Conservation (phyloP, 2,797 vertebrate genomes). For the Pyrocephalus nanus region DNA sequence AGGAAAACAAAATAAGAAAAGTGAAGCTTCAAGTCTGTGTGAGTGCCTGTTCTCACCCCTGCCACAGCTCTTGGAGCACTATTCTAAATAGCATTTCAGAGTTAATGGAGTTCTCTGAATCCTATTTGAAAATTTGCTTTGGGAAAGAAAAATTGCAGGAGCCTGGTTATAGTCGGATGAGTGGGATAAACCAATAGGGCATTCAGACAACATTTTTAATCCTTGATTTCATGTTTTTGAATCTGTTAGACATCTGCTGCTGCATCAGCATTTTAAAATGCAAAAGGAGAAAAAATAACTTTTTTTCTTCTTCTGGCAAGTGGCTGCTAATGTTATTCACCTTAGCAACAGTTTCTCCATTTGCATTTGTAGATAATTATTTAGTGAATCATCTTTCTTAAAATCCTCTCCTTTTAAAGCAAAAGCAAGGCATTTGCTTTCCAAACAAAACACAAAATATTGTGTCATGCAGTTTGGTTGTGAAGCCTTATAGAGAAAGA, state of each 20-base stretch:
- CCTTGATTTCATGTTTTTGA: slow-evolving; percentile 5
- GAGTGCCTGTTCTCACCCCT: neutral
- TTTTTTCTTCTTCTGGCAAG: neutral
- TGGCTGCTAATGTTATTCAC: neutral
- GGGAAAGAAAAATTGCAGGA: slow-evolving; percentile 15
- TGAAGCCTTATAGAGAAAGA: neutral
- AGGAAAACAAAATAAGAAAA: slow-evolving; percentile 15
- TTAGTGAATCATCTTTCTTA: neutral
- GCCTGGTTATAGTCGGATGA: neutral
- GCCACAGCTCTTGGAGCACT: neutral
- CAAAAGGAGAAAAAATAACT: neutral
- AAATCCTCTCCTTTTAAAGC: neutral
- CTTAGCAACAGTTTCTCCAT: neutral
- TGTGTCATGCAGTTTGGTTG: neutral
- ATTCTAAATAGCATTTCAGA: neutral
- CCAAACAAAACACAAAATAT: neutral
- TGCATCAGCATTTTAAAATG: slow-evolving; percentile 19
- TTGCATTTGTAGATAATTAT: neutral
- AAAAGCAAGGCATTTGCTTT: neutral
- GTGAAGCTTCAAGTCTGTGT: neutral
- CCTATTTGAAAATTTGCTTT: neutral
- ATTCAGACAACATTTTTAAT: neutral
- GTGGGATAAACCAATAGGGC: neutral
- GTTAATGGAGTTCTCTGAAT: neutral
- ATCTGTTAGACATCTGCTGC: neutral